These are phyloP conservation scores for Lamellibrachia luymesi DNA, from an alignment of 1,140 invertebrate genomes.

Conservation along the genomic window DNA sequence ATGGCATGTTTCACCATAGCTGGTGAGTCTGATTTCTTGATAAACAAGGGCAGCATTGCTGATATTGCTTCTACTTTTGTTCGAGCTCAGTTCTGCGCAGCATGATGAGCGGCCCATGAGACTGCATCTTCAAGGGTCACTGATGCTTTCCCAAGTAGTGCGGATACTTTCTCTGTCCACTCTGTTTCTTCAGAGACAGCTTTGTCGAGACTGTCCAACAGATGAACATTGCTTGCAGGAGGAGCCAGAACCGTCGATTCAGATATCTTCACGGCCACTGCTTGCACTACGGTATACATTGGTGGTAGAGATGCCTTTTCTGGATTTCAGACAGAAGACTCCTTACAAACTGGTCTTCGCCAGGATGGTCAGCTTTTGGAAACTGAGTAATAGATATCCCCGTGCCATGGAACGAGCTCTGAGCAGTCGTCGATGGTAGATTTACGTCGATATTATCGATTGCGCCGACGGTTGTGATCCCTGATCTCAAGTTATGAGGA, in stretches of 20 bases:
- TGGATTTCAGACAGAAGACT: background rate
- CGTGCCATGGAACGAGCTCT: too few species aligned
- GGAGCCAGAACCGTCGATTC: background rate
- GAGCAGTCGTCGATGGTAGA: background rate
- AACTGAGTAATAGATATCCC: background rate
- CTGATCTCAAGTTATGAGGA: background rate
- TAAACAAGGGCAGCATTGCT: too few species aligned
- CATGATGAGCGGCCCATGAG: too few species aligned
- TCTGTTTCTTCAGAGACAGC: constrained; percentile 6
- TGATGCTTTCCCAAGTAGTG: background rate
- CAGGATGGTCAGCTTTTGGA: background rate
- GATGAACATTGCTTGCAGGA: background rate
- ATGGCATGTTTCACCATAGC: too few species aligned
- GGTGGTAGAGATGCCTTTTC: background rate
- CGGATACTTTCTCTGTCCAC: background rate
- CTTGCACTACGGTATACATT: background rate
- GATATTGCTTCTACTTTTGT: too few species aligned
- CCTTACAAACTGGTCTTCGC: background rate
- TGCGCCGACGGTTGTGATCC: background rate
- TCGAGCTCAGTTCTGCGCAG: too few species aligned
- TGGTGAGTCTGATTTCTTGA: too few species aligned
- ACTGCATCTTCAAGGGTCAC: too few species aligned
- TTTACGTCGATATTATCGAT: background rate
- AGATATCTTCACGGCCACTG: background rate
- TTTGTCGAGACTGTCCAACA: background rate